phyloP scores from a whole-genome alignment of 2,113 vertebrate species.

The Entosphenus tridentatus region DNA sequence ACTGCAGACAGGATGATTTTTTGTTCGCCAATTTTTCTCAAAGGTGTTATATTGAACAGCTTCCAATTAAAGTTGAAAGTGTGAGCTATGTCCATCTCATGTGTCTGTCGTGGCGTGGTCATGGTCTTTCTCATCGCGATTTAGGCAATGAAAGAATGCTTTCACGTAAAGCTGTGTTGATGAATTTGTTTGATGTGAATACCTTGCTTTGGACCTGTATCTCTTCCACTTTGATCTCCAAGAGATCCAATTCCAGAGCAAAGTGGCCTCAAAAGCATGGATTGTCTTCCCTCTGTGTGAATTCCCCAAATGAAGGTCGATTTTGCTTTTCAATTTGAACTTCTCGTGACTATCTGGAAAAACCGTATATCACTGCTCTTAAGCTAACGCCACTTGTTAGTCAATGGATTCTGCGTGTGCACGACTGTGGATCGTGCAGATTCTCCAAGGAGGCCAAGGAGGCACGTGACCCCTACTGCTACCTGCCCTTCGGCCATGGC shows the following conservation, averaged over 20 bases:
- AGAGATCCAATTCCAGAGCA: neutral
- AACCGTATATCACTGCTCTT: neutral
- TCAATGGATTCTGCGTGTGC: neutral
- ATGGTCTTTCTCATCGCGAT: no score
- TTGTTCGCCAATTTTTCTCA: no score
- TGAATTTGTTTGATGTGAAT: no score
- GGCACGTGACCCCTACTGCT: slow-evolving; percentile 38
- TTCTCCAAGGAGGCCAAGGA: slow-evolving; percentile 50
- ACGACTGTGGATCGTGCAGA: slow-evolving; percentile 18
- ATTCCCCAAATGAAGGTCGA: neutral
- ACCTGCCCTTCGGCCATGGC: slow-evolving; percentile 67
- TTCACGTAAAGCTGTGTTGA: no score
- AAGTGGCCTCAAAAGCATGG: neutral
- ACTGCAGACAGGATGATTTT: no score
- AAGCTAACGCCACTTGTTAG: neutral
- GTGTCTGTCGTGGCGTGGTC: no score
- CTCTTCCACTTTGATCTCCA: no score
- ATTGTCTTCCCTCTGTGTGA: neutral
- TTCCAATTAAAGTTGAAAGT: no score
- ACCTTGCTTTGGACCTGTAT: no score
- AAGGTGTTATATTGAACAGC: no score
- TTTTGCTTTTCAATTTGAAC: neutral
- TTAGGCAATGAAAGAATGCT: no score
- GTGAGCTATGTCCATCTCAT: no score
- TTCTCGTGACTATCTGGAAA: neutral